Percentiles rank a stretch among this genome's conserved stretches.
Evolutionary conservation across 2,113 vertebrate genomes (phyloP).

Genomic region (Cryptotis parvus): DNA sequence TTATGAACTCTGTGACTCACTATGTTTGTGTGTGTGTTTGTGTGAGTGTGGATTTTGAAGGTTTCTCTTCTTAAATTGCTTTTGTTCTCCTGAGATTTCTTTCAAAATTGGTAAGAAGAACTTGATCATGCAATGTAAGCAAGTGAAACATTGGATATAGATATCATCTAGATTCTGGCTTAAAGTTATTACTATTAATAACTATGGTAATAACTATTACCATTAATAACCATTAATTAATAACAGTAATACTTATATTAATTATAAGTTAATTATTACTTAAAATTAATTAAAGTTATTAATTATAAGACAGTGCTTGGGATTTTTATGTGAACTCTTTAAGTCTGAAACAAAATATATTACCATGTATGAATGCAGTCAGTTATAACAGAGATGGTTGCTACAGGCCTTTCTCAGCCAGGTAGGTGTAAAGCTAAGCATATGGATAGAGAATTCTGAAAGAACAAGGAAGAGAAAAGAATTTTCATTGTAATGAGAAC

Average conservation of each 20-base stretch:
- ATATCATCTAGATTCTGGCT: not conserved
- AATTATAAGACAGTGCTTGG: not conserved
- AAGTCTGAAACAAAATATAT: not conserved
- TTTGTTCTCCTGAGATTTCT: not conserved
- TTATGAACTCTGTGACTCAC: too few species aligned
- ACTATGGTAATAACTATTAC: too few species aligned
- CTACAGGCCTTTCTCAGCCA: not conserved
- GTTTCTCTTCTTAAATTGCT: not conserved
- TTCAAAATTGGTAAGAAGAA: slow-evolving; percentile 14
- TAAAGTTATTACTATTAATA: not conserved
- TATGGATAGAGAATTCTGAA: not conserved
- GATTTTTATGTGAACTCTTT: not conserved
- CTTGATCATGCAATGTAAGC: not conserved
- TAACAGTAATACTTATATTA: too few species aligned
- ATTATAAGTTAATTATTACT: too few species aligned
- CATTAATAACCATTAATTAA: too few species aligned
- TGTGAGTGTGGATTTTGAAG: not conserved
- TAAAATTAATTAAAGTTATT: too few species aligned
- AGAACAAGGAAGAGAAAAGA: not conserved
- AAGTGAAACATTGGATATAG: not conserved
- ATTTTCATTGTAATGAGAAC: not conserved
- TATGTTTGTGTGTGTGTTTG: too few species aligned
- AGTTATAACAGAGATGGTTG: not conserved
- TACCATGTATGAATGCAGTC: not conserved
- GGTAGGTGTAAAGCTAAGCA: not conserved